Base-by-base conservation (phyloP, 2,888 invertebrate genomes). In the Salticus scenicus region DNA sequence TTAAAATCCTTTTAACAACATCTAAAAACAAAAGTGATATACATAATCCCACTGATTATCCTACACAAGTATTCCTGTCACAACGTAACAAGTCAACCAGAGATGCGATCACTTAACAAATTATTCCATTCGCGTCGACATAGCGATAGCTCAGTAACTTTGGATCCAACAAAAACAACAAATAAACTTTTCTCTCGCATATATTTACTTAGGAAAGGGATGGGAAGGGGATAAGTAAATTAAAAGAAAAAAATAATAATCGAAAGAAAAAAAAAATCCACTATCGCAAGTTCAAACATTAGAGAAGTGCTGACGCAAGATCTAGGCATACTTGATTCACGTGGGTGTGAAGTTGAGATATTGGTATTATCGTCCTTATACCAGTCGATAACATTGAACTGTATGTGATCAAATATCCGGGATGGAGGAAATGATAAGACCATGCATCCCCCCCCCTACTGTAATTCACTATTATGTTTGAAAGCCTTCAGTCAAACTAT, bases 321-420 rank as follows among this genome's bases (percentile, higher is more conserved):
- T 69, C 47, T 7, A 0, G 17, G 37, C 64, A 51, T 31, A 51
- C 42, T 63, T 37, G 14, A 37, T 37, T 76, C 76, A 84, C 83
- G 83, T 84, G 83, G 83, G 77, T 77, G 83, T 84, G 77, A 84
- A 84, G 57, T 73, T 20, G 77, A 84, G 72, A 83, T 77, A 82
- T 24, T 37, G 47, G 74, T n/a, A 74, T 74, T 81, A 81, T 81
- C 81, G 37, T 57, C 41, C 28, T 33, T 27, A 51, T 79, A 64
- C 67, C 57, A 75, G 33, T 74, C 66, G 74, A 51, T 31, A 66
- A 74, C 73, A 69, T 47, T 81, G 69, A 66, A 70, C 70, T 70
- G 12, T 47, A 33, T 33, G 33, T 27, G 74, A 81, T 57, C 74
- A 37, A 79, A 79, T 79, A 79, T 79, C 72, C 79, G 79, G 79